Percentiles rank a stretch among this genome's conserved stretches.
Evolutionary conservation across 2,797 vertebrate species (phyloP).

Genomic region (Acipenser transmontanus): DNA sequence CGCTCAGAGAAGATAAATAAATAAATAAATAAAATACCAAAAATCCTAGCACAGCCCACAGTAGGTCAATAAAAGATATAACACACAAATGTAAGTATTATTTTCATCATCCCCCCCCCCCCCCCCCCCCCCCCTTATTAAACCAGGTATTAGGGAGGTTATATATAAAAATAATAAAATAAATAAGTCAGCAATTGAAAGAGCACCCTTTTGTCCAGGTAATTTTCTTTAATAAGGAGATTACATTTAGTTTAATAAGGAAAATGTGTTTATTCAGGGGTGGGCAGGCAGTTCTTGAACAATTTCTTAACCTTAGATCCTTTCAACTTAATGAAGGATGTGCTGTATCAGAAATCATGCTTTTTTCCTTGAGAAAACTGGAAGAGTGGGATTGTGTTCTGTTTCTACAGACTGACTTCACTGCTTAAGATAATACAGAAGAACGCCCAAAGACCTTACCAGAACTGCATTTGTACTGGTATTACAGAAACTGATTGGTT

Average conservation of each 20-base stretch:
- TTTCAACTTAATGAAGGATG: constrained; percentile 17
- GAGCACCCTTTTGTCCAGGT: constrained; percentile 4
- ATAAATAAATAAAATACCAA: too few species aligned
- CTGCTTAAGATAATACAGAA: constrained; percentile 12
- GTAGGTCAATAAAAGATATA: too few species aligned
- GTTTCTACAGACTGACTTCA: constrained; percentile 12
- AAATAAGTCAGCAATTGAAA: not conserved
- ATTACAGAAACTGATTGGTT: not conserved
- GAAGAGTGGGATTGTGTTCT: constrained; percentile 13
- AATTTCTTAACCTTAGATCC: constrained; percentile 14
- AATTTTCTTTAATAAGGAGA: constrained; percentile 19
- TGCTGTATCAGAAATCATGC: not conserved
- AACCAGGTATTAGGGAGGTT: too few species aligned
- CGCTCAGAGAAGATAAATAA: too few species aligned
- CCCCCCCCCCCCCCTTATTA: too few species aligned
- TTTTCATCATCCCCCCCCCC: too few species aligned
- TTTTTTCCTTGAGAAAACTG: constrained; percentile 13
- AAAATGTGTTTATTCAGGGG: constrained; percentile 14
- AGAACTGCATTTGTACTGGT: not conserved
- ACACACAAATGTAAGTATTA: too few species aligned
- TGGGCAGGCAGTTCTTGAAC: constrained; percentile 7
- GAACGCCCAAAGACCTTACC: not conserved
- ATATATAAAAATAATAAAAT: too few species aligned
- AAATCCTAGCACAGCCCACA: too few species aligned
- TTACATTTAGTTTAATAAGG: constrained; percentile 15